These are phyloP conservation scores for Chunga burmeisteri DNA, from an alignment of 2,113 vertebrate species.

Conservation along the genomic window DNA sequence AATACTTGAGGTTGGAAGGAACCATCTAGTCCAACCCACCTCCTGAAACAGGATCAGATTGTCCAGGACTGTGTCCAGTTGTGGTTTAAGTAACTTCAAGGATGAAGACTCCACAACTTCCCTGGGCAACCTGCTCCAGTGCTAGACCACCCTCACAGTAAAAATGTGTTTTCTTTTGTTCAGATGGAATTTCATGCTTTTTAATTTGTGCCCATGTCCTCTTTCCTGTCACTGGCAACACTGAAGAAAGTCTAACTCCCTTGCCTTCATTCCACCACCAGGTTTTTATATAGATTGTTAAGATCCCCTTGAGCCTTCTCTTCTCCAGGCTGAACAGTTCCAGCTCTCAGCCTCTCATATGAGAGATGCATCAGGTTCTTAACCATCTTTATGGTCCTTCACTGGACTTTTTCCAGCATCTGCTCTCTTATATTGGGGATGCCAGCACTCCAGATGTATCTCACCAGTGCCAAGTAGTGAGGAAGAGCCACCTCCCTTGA, in stretches of 20 bases:
- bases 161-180: not conserved
- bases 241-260: not conserved
- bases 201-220: not conserved
- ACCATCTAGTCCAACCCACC: not conserved
- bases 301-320: not conserved
- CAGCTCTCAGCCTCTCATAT: not conserved
- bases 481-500: not conserved
- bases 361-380: not conserved
- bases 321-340: not conserved
- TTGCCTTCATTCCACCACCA: not conserved
- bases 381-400: not conserved
- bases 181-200: not conserved
- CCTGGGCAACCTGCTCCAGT: not conserved
- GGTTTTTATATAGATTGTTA: not conserved
- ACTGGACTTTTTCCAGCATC: not conserved
- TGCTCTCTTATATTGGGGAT: not conserved
- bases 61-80: not conserved
- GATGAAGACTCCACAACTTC: not conserved
- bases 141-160: not conserved
- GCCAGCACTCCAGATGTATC: not conserved
- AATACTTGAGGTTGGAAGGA: not conserved
- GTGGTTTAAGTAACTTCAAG: not conserved
- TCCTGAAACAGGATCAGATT: not conserved
- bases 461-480: not conserved
- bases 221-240: not conserved